Evolutionary conservation across 2,797 vertebrate genomes (phyloP).

Genomic region (Apogon talboti): DNA sequence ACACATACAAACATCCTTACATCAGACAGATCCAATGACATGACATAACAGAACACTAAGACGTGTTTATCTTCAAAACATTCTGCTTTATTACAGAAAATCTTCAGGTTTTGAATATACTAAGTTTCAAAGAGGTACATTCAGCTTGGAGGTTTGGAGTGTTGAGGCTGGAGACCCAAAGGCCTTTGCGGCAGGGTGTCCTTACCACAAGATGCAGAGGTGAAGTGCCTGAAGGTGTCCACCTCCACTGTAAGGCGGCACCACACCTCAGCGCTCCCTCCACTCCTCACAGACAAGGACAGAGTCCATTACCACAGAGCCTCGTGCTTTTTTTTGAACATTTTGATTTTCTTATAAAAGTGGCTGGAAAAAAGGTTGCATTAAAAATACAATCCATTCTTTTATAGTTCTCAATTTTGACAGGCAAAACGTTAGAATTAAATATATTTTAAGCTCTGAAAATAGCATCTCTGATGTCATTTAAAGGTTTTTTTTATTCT

Average conservation of each 20-base stretch:
- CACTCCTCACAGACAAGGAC: slow-evolving; percentile 45
- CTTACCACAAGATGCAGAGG: slow-evolving; percentile 46
- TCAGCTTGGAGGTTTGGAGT: slow-evolving; percentile 81
- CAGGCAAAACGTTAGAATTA: slow-evolving; percentile 83
- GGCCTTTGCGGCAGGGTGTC: slow-evolving; percentile 57
- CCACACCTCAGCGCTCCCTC: slow-evolving; percentile 22
- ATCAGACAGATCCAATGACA: slow-evolving; percentile 30
- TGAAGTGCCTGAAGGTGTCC: slow-evolving; percentile 61
- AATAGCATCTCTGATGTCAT: slow-evolving; percentile 84
- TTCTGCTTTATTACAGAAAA: slow-evolving; percentile 85
- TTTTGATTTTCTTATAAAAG: slow-evolving; percentile 82
- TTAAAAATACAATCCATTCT: slow-evolving; percentile 86
- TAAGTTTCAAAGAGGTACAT: slow-evolving; percentile 85
- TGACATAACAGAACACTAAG: slow-evolving; percentile 45
- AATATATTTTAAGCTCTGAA: slow-evolving; percentile 78
- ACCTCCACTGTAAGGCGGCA: slow-evolving; percentile 40
- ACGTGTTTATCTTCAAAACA: slow-evolving; percentile 76
- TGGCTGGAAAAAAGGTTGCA: slow-evolving; percentile 83
- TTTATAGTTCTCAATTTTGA: slow-evolving; percentile 68
- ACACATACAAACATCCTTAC: slow-evolving; percentile 19
- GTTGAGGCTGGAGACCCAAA: slow-evolving; percentile 72
- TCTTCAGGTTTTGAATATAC: slow-evolving; percentile 78
- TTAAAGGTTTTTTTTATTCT: slow-evolving; percentile 80
- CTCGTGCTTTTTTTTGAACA: slow-evolving; percentile 55
- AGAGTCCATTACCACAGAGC: slow-evolving; percentile 66